These are phyloP conservation scores for Prionailurus viverrinus DNA, from an alignment of 2,113 vertebrate genomes.

Conservation along the genomic window DNA sequence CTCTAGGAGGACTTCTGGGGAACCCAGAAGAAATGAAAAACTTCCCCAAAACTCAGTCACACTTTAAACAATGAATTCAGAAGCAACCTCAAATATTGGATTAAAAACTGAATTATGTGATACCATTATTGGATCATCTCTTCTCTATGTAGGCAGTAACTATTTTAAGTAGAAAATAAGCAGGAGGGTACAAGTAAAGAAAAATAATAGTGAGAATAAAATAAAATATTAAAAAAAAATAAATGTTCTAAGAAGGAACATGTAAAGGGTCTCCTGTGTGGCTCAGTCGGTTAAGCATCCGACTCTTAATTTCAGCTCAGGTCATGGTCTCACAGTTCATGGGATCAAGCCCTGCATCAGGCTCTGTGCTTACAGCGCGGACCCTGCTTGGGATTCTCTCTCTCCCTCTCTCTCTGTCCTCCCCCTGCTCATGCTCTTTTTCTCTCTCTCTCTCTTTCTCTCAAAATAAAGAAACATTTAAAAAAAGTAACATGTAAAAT, in stretches of 20 bases:
- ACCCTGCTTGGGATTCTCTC: too few species aligned
- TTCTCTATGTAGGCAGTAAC: conserved; percentile 5
- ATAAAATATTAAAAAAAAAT: conserved; percentile 13
- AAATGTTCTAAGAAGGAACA: not conserved
- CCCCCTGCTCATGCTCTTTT: too few species aligned
- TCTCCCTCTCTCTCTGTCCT: too few species aligned
- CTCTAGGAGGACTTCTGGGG: not conserved
- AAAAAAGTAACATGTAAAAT: not conserved
- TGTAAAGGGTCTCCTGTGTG: not conserved
- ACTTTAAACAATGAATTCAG: not conserved
- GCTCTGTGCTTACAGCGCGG: too few species aligned
- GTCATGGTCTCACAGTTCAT: too few species aligned
- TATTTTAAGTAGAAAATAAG: conserved; percentile 52
- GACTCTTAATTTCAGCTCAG: too few species aligned
- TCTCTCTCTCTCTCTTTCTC: too few species aligned
- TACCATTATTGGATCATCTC: not conserved
- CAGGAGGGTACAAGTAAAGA: not conserved
- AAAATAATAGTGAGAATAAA: not conserved
- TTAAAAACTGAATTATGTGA: not conserved
- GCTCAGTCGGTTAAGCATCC: too few species aligned
- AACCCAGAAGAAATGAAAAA: not conserved
- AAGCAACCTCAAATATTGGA: not conserved
- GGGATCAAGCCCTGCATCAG: too few species aligned
- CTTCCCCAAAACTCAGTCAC: not conserved
- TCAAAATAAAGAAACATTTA: too few species aligned